Evolutionary conservation across 2,888 invertebrate genomes (phyloP).

Genomic region (Toxonevra muliebris): DNA sequence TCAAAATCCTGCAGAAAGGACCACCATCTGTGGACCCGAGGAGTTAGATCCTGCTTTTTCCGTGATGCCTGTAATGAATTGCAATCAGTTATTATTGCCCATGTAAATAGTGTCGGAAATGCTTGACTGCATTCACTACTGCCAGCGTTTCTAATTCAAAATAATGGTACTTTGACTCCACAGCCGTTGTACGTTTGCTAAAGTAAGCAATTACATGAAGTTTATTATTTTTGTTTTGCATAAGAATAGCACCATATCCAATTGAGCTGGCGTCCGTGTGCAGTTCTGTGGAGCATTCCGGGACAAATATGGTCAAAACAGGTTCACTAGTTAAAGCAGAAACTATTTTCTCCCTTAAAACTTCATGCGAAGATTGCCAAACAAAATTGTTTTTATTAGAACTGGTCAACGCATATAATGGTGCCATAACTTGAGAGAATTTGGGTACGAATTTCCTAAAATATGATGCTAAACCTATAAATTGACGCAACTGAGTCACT

Average conservation of each 20-base stretch:
- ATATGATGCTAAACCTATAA: constrained; percentile 16
- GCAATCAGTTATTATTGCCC: constrained; percentile 34
- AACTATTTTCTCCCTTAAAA: constrained; percentile 25
- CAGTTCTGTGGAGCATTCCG: constrained; percentile 38
- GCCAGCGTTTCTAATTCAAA: constrained; percentile 42
- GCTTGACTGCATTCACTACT: constrained; percentile 37
- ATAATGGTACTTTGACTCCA: no score
- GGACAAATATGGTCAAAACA: constrained; percentile 38
- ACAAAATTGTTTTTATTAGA: constrained; percentile 1
- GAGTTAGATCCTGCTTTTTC: constrained; percentile 30
- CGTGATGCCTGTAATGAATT: constrained; percentile 33
- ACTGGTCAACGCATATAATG: constrained; percentile 12
- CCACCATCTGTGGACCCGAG: constrained; percentile 37
- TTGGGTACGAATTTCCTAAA: constrained; percentile 13
- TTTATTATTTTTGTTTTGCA: constrained; percentile 1
- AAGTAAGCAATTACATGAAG: constrained; percentile 20
- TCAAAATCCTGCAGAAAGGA: constrained; percentile 33
- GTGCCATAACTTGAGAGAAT: constrained; percentile 17
- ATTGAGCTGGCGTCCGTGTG: constrained; percentile 35
- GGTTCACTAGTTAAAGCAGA: constrained; percentile 27
- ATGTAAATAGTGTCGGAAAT: constrained; percentile 41
- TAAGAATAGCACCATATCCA: constrained; percentile 13
- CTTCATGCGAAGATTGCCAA: constrained; percentile 20
- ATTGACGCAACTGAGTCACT: background rate
- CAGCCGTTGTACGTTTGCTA: constrained; percentile 20